Conservation (phyloP, 2,888 invertebrate species). For the Protophormia terraenovae region DNA sequence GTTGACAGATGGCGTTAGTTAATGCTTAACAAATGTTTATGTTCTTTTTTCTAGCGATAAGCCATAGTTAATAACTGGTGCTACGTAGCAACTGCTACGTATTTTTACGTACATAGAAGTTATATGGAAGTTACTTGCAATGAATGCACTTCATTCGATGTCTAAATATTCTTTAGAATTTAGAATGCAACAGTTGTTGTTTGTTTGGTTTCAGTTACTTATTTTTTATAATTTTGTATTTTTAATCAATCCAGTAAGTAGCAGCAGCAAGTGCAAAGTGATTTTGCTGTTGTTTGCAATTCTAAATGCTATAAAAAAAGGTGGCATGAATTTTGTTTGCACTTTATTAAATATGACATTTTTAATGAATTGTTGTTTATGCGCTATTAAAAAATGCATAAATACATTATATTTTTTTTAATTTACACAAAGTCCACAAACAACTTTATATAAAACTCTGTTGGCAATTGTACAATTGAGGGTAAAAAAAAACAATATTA, state of each 20-base stretch:
- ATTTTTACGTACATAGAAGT: not conserved
- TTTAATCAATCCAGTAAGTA: not conserved
- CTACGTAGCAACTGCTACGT: not conserved
- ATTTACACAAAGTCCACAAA: not conserved
- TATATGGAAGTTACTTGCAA: too few species aligned
- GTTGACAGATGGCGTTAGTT: constrained; percentile 67
- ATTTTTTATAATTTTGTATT: constrained; percentile 24
- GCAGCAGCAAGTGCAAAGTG: constrained; percentile 57
- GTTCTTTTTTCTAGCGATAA: constrained; percentile 56
- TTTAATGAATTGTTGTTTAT: constrained; percentile 61
- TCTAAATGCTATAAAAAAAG: constrained; percentile 35
- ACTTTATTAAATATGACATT: constrained; percentile 68
- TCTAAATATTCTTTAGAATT: constrained; percentile 24
- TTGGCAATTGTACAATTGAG: not conserved
- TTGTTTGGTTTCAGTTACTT: constrained; percentile 17
- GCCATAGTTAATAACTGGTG: constrained; percentile 42
- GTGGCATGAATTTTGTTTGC: constrained; percentile 65
- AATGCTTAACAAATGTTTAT: constrained; percentile 67
- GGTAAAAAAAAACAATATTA: not conserved
- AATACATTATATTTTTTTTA: constrained; percentile 39
- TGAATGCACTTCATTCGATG: constrained; percentile 12
- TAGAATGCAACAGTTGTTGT: not conserved
- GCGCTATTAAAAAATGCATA: constrained; percentile 41
- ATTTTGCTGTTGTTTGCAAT: constrained; percentile 27
- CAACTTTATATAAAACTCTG: not conserved